Evolutionary conservation across 37 sponge, comb jelly and placozoan genomes (phyloP).

Genomic region (Aplysina aerophoba): DNA sequence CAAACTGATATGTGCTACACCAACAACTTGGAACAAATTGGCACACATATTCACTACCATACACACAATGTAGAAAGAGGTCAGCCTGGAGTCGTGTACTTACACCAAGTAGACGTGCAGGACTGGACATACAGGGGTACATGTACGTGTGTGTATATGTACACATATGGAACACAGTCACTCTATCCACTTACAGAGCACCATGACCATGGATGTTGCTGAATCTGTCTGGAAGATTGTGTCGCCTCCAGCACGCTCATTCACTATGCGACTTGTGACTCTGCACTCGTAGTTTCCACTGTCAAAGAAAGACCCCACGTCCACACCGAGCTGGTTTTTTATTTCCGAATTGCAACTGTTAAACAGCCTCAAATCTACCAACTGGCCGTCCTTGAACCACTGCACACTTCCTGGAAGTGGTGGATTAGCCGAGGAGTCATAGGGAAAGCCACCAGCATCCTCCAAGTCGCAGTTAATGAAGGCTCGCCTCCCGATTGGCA

Average conservation of each 20-base stretch:
- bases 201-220: neutral
- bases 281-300: neutral
- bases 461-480: conserved; percentile 17
- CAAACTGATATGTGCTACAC: no score
- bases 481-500: neutral
- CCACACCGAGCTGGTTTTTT: conserved; percentile 11
- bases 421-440: neutral
- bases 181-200: neutral
- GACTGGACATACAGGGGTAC: no score
- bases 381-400: neutral
- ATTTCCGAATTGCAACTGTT: neutral
- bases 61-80: no score
- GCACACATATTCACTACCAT: no score
- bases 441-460: conserved; percentile 20
- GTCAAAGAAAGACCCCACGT: neutral
- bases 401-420: neutral
- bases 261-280: neutral
- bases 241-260: no score
- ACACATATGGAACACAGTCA: no score
- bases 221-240: neutral
- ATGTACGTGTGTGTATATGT: no score
- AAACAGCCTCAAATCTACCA: neutral
- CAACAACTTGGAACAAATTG: no score
- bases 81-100: no score
- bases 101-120: no score